phyloP scores from a whole-genome alignment of 1,140 invertebrate genomes.

The Tribolium castaneum region DNA sequence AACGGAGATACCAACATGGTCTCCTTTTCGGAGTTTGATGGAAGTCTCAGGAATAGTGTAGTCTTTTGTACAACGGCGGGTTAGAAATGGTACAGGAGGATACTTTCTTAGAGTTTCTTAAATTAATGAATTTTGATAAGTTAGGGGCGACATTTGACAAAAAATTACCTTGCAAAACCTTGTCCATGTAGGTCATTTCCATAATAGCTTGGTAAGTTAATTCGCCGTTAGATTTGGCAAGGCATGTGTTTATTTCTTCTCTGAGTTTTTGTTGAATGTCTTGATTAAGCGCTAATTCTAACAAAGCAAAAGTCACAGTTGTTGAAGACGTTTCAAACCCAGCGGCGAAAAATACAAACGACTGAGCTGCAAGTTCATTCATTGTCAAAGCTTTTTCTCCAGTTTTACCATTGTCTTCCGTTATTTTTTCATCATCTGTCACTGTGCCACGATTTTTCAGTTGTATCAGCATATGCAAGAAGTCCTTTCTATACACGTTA shows the following conservation, averaged over 20 bases:
- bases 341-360: conserved; percentile 69
- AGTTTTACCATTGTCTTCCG: not conserved
- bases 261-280: conserved; percentile 52
- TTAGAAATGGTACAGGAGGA: conserved; percentile 65
- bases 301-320: conserved; percentile 66
- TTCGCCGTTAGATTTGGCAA: not conserved
- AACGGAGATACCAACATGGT: conserved; percentile 69
- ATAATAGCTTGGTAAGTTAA: conserved; percentile 48
- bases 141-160: no score
- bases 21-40: conserved; percentile 68
- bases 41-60: conserved; percentile 60
- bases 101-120: conserved; percentile 71
- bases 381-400: conserved; percentile 17
- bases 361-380: conserved; percentile 66
- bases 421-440: not conserved
- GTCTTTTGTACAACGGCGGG: conserved; percentile 67
- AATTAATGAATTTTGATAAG: not conserved
- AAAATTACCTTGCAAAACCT: not conserved
- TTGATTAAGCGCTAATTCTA: conserved; percentile 68
- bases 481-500: conserved; percentile 59
- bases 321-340: conserved; percentile 72
- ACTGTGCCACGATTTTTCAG: conserved; percentile 49
- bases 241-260: not conserved
- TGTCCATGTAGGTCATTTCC: not conserved
- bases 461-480: conserved; percentile 59